Conservation (phyloP, 2,113 vertebrate genomes). For the Brienomyrus brachyistius region DNA sequence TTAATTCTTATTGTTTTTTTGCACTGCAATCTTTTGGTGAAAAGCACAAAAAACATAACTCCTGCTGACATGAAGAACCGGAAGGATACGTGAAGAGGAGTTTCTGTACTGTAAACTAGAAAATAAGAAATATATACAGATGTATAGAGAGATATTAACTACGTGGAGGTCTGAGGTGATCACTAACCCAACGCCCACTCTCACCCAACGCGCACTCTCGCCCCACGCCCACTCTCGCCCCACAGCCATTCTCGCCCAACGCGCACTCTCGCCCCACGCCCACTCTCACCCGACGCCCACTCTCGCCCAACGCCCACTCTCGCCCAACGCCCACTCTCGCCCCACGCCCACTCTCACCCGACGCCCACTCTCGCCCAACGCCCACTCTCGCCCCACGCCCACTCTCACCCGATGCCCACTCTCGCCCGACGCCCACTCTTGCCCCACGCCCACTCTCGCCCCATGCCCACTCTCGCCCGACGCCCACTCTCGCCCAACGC, state of each 20-base stretch:
- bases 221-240: not conserved
- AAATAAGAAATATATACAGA: constrained; percentile 66
- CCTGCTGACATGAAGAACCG: constrained; percentile 94
- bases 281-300: too few species aligned
- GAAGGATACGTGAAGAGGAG: constrained; percentile 86
- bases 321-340: too few species aligned
- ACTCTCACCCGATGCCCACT: too few species aligned
- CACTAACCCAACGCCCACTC: not conserved
- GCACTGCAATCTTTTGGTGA: constrained; percentile 99
- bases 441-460: too few species aligned
- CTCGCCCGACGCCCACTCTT: too few species aligned
- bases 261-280: too few species aligned
- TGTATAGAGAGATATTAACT: constrained; percentile 73
- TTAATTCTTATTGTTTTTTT: constrained; percentile 75
- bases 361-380: too few species aligned
- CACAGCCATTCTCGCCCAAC: too few species aligned
- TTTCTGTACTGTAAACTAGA: constrained; percentile 87
- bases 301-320: too few species aligned
- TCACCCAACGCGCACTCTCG: not conserved
- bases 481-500: too few species aligned
- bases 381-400: too few species aligned
- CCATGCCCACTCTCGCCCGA: not conserved
- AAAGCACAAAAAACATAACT: constrained; percentile 99
- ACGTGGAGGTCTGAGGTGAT: not conserved
- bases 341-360: too few species aligned